Percentiles rank a stretch among this genome's conserved stretches.
Evolutionary conservation across 2,888 invertebrate genomes (phyloP).

Genomic region (Mythimna loreyi): DNA sequence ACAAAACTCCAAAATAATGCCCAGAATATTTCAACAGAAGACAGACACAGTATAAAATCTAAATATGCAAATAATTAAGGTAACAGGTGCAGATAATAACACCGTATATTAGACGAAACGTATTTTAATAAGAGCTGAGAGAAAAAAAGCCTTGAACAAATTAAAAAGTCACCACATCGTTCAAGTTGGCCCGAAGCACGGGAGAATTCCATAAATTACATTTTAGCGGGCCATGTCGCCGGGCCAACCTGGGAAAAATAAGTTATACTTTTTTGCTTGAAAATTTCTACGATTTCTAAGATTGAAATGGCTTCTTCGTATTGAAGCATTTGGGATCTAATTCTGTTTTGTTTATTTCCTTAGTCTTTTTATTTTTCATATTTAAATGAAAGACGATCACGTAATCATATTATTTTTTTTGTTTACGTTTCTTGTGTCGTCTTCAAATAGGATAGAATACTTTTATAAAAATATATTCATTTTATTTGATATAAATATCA

Average conservation of each 20-base stretch:
- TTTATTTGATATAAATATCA: no score
- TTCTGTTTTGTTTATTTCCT: constrained; percentile 10
- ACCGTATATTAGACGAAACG: constrained; percentile 66
- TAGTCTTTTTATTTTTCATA: background rate
- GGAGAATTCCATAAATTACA: constrained; percentile 75
- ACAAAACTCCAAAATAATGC: constrained; percentile 10
- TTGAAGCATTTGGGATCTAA: background rate
- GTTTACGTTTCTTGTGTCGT: background rate
- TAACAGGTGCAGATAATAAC: constrained; percentile 70
- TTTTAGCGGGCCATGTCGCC: constrained; percentile 69
- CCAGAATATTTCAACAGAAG: constrained; percentile 10
- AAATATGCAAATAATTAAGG: constrained; percentile 63
- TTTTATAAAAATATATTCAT: background rate
- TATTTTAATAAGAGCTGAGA: constrained; percentile 68
- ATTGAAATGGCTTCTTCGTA: constrained; percentile 30
- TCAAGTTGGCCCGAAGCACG: constrained; percentile 67
- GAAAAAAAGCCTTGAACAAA: constrained; percentile 71
- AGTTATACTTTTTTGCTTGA: constrained; percentile 40
- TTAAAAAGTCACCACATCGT: constrained; percentile 79
- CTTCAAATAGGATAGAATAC: background rate
- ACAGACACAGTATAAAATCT: constrained; percentile 38
- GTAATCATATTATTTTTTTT: background rate
- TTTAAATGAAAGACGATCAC: background rate
- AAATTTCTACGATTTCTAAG: constrained; percentile 25
- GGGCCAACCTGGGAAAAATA: constrained; percentile 54